Evolutionary conservation across 2,888 invertebrate species (phyloP).

Genomic region (Catocala fraxini): DNA sequence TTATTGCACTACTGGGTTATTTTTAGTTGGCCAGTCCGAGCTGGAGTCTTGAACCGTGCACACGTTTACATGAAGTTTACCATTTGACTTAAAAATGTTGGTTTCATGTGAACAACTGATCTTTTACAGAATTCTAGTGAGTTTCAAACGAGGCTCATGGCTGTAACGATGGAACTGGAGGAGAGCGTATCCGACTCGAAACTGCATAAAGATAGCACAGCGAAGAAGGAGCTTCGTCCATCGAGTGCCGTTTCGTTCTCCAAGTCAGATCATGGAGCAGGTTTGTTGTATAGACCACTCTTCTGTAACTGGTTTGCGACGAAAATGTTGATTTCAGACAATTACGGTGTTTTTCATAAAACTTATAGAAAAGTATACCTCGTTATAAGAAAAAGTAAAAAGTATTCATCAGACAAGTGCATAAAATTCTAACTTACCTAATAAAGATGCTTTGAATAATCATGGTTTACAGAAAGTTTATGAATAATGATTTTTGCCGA

Average conservation of each 20-base stretch:
- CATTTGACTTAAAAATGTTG: conserved; percentile 58
- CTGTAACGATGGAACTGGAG: conserved; percentile 83
- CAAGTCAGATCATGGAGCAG: conserved; percentile 80
- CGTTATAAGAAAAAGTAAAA: too few relatives aligned
- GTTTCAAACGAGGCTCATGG: conserved; percentile 69
- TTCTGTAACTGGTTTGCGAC: background rate
- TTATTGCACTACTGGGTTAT: conserved; percentile 83
- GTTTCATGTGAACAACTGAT: conserved; percentile 41
- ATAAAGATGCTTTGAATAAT: too few relatives aligned
- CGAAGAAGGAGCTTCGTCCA: conserved; percentile 79
- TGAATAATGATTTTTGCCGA: too few relatives aligned
- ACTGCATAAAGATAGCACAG: conserved; percentile 76
- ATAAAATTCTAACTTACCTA: too few relatives aligned
- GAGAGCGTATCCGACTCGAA: conserved; percentile 83
- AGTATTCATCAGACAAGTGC: too few relatives aligned
- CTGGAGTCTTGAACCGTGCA: conserved; percentile 59
- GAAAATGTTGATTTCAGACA: too few relatives aligned
- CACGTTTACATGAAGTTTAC: conserved; percentile 60
- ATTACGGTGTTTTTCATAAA: too few relatives aligned
- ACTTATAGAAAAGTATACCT: too few relatives aligned
- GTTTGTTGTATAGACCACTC: conserved; percentile 53
- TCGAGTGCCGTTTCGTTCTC: conserved; percentile 79
- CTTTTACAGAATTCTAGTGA: conserved; percentile 68
- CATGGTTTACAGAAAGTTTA: too few relatives aligned
- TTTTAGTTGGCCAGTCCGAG: conserved; percentile 74